These are phyloP conservation scores for Panulirus ornatus DNA, from an alignment of 1,140 invertebrate genomes.

Conservation along the genomic window DNA sequence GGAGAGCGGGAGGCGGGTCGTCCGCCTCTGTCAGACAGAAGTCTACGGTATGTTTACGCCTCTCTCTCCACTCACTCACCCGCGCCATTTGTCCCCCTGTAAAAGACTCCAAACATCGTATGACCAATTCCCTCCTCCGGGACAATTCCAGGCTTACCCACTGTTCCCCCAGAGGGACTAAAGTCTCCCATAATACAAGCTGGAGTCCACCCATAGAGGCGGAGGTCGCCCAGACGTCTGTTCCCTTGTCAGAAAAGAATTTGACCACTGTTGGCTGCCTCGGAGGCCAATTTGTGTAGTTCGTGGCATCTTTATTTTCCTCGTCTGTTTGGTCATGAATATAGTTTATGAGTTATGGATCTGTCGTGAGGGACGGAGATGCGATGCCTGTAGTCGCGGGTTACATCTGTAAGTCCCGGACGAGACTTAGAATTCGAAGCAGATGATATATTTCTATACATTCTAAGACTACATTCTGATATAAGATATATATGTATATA, in stretches of 20 bases:
- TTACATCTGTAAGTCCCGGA: too few species aligned
- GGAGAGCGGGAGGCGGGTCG: background rate
- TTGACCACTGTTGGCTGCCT: constrained; percentile 34
- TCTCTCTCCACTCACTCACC: constrained; percentile 13
- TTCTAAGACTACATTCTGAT: too few species aligned
- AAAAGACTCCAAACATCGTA: constrained; percentile 52
- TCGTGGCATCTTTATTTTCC: constrained; percentile 34
- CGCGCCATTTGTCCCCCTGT: constrained; percentile 44
- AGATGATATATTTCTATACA: too few species aligned
- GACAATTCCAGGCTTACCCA: background rate
- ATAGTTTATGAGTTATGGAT: constrained; percentile 20
- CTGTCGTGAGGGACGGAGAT: background rate
- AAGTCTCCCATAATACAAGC: background rate
- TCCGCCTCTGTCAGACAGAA: background rate
- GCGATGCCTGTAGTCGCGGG: too few species aligned
- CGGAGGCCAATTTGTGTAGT: constrained; percentile 33
- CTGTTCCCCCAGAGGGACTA: background rate
- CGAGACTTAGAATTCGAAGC: too few species aligned
- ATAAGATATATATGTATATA: too few species aligned
- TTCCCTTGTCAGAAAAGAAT: constrained; percentile 3
- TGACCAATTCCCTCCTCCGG: constrained; percentile 53
- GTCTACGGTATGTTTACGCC: constrained; percentile 62
- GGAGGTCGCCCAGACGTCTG: too few species aligned
- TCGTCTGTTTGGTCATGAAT: constrained; percentile 18
- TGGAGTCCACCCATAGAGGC: background rate